A percentile compares a stretch with the other conserved stretches of the same genome.
phyloP scores from a whole-genome alignment of 1,140 invertebrate species.

The Papilio machaon region DNA sequence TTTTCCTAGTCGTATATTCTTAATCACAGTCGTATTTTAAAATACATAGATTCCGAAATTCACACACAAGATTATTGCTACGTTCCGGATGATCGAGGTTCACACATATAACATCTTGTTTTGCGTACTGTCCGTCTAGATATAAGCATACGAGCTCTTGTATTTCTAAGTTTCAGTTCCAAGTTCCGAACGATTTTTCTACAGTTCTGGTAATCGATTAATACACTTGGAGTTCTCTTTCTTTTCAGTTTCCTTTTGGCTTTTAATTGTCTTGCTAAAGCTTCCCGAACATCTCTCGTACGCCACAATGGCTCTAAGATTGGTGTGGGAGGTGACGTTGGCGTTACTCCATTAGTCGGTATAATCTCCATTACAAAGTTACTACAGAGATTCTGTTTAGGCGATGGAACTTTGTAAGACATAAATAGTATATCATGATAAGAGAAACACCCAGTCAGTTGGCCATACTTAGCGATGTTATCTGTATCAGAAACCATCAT shows the following conservation, averaged over 20 bases:
- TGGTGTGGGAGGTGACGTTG: neutral
- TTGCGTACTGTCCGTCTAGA: neutral
- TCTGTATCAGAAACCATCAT: constrained; percentile 32
- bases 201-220: constrained; percentile 27
- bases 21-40: constrained; percentile 6
- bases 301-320: constrained; percentile 20
- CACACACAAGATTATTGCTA: neutral
- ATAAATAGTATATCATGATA: constrained; percentile 34
- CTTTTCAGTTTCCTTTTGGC: constrained; percentile 17
- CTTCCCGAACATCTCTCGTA: neutral
- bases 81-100: neutral
- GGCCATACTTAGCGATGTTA: constrained; percentile 21
- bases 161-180: constrained; percentile 1
- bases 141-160: constrained; percentile 3
- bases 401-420: constrained; percentile 31
- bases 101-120: constrained; percentile 17
- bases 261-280: constrained; percentile 5
- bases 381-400: constrained; percentile 31
- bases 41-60: neutral
- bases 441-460: constrained; percentile 28
- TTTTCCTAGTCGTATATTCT: neutral
- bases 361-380: constrained; percentile 26
- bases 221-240: constrained; percentile 19
- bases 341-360: neutral
- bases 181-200: constrained; percentile 3